Base-by-base conservation (phyloP, 2,888 invertebrate genomes). In the Drosophila ustulata region DNA sequence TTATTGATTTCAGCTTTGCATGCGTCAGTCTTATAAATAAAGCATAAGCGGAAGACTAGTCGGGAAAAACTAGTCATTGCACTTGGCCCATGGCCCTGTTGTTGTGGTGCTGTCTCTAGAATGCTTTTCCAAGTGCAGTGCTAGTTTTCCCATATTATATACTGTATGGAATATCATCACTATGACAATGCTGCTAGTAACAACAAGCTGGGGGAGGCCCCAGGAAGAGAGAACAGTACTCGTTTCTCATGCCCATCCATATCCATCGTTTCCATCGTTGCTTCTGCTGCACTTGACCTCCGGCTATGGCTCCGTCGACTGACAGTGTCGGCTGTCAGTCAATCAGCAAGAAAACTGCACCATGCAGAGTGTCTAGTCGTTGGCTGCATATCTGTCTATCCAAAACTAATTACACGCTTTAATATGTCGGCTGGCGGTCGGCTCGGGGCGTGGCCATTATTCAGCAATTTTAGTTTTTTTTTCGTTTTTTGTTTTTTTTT, bases 321-420 rank as follows among this genome's bases (percentile, higher is more conserved):
- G 67, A 68, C 77, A 62, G 43, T 66, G 67, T 51, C 59, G 65
- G 63, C 71, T 79, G 78, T 72, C 78, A 75, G 79, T 78, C 79
- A 75, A 78, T 79, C 78, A 79, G 46, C 55, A 55, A 66, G 53
- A 62, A 66, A 70, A 57, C 56, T 66, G 59, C 78, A 74, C 59
- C 78, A 66, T 55, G 72, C 75, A 11, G 63, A 41, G 69, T 51
- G 75, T 58, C 52, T 41, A 39, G 47, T 4, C 13, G 65, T 59
- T 59, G 4, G n/a, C 37, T 55, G 67, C 66, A 64, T 69, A 45
- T 62, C 57, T 81, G 75, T 82, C 82, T 76, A 76, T 75, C 66
- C 61, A 70, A 81, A 83, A 82, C 75, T 81, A 83, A 83, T 87
- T 83, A 83, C 82, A 83, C 72, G 83, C 77, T 81, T 83, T 78